Percentiles rank a stretch among this genome's conserved stretches.
These are phyloP conservation scores for Chlorocebus sabaeus DNA, from an alignment of 2,113 vertebrate species.

Conservation along the genomic window DNA sequence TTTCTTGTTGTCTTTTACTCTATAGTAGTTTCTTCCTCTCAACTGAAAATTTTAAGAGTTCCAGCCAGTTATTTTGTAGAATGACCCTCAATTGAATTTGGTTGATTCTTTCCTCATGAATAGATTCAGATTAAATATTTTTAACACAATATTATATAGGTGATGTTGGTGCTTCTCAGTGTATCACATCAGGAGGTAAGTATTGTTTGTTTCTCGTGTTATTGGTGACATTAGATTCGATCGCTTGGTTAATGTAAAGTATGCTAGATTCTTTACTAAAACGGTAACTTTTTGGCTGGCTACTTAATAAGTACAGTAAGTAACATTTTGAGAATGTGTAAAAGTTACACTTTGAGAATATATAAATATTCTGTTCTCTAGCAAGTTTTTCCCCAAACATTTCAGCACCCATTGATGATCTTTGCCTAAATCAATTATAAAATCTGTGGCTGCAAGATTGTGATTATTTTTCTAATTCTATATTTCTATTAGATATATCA, in stretches of 20 bases:
- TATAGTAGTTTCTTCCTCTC: background rate
- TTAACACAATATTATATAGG: background rate
- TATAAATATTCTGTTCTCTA: background rate
- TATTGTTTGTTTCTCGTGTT: background rate
- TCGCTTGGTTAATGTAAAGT: background rate
- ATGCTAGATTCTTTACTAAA: background rate
- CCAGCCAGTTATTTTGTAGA: background rate
- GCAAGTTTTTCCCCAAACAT: background rate
- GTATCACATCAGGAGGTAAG: background rate
- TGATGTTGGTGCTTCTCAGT: background rate
- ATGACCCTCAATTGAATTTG: background rate
- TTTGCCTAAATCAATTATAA: background rate
- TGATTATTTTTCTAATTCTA: background rate
- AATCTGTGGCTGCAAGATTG: background rate
- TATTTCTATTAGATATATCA: background rate
- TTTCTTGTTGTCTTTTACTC: background rate
- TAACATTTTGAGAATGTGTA: background rate
- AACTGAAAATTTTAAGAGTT: background rate
- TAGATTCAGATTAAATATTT: background rate
- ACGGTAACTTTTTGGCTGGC: background rate
- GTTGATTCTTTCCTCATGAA: background rate
- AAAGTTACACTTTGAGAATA: background rate
- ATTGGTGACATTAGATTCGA: background rate
- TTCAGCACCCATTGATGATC: background rate
- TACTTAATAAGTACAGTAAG: background rate